Percentiles rank a stretch among this genome's conserved stretches.
phyloP scores from a whole-genome alignment of 2,797 vertebrate genomes.

The Neopelma chrysocephalum region DNA sequence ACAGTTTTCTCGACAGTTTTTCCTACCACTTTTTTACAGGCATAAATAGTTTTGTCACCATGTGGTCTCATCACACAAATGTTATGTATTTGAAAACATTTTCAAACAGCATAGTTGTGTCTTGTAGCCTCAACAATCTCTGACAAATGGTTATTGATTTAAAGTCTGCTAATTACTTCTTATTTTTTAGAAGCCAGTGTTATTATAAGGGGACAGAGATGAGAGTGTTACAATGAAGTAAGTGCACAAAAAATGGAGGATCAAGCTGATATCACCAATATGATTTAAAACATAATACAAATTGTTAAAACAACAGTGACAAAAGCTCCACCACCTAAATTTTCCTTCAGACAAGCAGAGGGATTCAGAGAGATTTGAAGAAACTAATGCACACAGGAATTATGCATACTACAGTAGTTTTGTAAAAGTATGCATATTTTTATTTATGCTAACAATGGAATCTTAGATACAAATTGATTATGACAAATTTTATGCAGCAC shows the following conservation, averaged over 20 bases:
- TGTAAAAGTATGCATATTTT: conserved; percentile 12
- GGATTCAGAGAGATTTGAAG: background rate
- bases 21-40: background rate
- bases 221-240: background rate
- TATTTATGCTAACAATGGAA: conserved; percentile 21
- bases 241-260: background rate
- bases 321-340: background rate
- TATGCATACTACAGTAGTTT: background rate
- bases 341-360: background rate
- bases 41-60: background rate
- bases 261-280: background rate
- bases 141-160: background rate
- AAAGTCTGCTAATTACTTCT: background rate
- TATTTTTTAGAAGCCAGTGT: background rate
- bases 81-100: background rate
- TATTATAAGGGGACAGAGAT: background rate
- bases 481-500: conserved; percentile 56
- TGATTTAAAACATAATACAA: background rate
- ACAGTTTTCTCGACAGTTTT: background rate
- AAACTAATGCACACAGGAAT: background rate
- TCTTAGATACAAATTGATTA: conserved; percentile 15
- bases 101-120: background rate
- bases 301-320: background rate
- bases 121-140: background rate
- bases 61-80: background rate